Conservation (phyloP, 2,797 vertebrate species). For the Hapalemur alaotrensis region DNA sequence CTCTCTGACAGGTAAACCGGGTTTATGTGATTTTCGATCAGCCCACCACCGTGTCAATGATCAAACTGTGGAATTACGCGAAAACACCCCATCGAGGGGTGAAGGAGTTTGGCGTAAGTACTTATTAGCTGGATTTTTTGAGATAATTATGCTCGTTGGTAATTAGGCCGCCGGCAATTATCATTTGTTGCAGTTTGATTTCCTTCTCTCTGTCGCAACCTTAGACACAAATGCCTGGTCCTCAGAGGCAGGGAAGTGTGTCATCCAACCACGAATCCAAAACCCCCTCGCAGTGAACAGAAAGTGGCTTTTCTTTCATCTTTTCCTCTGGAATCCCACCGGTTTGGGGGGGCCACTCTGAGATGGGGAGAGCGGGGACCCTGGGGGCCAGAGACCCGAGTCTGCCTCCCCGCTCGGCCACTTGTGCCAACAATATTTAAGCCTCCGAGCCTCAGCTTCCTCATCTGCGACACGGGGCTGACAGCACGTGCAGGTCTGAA, state of each 20-base stretch:
- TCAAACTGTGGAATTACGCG: conserved; percentile 98
- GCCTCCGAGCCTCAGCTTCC: neutral
- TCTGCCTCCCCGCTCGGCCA: neutral
- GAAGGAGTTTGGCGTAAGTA: conserved; percentile 96
- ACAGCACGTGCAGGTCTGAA: neutral
- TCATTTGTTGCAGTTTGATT: conserved; percentile 67
- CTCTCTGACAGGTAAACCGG: conserved; percentile 92
- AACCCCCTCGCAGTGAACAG: neutral
- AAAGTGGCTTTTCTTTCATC: neutral
- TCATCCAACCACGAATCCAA: neutral
- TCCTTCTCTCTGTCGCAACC: neutral
- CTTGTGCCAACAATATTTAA: accelerated
- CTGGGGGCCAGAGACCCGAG: neutral
- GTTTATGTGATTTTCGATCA: conserved; percentile 97
- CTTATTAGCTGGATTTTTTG: conserved; percentile 47
- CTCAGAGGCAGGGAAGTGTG: conserved; percentile 8
- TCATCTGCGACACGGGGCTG: too few species aligned
- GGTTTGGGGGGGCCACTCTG: neutral
- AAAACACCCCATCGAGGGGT: conserved; percentile 97
- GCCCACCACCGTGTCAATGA: conserved; percentile 96
- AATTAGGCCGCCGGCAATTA: conserved; percentile 44
- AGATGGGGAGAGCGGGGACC: neutral
- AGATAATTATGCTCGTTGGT: conserved; percentile 54
- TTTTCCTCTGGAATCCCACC: neutral
- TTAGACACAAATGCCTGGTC: neutral